Percentiles rank a stretch among this genome's conserved stretches.
Evolutionary conservation across 2,888 invertebrate species (phyloP).

Genomic region (Biston betularia): DNA sequence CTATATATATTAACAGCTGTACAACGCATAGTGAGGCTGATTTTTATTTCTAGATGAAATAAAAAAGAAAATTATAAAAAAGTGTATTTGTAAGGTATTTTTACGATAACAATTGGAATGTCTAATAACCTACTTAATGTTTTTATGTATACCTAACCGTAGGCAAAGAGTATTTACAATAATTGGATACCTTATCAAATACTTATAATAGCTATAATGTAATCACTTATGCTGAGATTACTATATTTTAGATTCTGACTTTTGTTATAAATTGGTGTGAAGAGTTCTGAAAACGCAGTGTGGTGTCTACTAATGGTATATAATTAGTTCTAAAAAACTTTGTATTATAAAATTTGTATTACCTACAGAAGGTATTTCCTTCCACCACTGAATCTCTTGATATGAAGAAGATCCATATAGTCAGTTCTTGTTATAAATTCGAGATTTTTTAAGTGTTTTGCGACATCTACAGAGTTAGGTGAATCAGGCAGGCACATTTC

Average conservation of each 20-base stretch:
- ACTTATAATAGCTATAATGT: background rate
- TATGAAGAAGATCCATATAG: background rate
- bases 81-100: background rate
- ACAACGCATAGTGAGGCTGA: background rate
- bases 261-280: background rate
- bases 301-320: background rate
- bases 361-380: background rate
- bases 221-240: conserved; percentile 5
- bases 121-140: background rate
- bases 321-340: too few relatives aligned
- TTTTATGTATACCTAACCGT: background rate
- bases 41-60: background rate
- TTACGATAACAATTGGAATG: conserved; percentile 4
- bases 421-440: conserved; percentile 12
- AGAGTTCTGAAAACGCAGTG: conserved; percentile 3
- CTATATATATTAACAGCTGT: background rate
- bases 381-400: background rate
- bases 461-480: background rate
- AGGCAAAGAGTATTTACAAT: conserved; percentile 10
- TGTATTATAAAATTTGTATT: background rate
- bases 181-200: background rate
- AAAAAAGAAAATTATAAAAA: background rate
- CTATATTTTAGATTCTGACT: background rate
- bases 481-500: background rate
- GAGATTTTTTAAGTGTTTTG: conserved; percentile 1